Conservation (phyloP, 2,797 vertebrate genomes). For the Setipinna tenuifilis region DNA sequence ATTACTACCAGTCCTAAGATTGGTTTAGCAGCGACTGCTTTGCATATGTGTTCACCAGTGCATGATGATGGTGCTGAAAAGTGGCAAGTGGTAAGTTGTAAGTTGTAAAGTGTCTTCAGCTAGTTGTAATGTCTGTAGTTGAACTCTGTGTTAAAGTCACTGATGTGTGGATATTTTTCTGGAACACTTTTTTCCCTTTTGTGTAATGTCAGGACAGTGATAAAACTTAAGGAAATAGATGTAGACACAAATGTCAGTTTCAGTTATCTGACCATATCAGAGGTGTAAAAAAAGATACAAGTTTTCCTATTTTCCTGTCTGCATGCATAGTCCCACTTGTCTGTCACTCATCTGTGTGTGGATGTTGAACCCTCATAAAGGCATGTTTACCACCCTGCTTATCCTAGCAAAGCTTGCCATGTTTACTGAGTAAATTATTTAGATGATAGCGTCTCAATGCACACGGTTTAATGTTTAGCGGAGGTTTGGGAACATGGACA, state of each 20-base stretch:
- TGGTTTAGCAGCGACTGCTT: background rate
- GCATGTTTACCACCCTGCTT: conserved; percentile 34
- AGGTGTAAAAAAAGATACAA: conserved; percentile 14
- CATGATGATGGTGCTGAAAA: background rate
- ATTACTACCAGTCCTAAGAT: background rate
- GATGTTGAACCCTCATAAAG: conserved; percentile 44
- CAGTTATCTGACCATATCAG: background rate
- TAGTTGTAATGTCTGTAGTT: background rate
- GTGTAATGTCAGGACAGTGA: background rate
- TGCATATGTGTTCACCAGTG: background rate
- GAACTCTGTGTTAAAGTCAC: background rate
- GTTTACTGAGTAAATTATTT: conserved; percentile 34
- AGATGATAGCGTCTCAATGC: conserved; percentile 26
- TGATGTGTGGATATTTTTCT: background rate
- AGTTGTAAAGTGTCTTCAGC: background rate
- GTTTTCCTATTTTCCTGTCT: background rate
- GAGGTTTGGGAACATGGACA: conserved; percentile 27
- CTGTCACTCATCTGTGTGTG: conserved; percentile 33
- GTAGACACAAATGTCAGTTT: background rate
- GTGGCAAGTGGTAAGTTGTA: background rate
- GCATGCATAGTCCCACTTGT: background rate
- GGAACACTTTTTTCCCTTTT: background rate
- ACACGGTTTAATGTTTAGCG: conserved; percentile 29
- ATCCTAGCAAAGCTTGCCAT: conserved; percentile 21
- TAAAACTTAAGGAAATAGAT: background rate